These are phyloP conservation scores for Hystrix brachyura DNA, from an alignment of 2,113 vertebrate genomes.

Conservation along the genomic window DNA sequence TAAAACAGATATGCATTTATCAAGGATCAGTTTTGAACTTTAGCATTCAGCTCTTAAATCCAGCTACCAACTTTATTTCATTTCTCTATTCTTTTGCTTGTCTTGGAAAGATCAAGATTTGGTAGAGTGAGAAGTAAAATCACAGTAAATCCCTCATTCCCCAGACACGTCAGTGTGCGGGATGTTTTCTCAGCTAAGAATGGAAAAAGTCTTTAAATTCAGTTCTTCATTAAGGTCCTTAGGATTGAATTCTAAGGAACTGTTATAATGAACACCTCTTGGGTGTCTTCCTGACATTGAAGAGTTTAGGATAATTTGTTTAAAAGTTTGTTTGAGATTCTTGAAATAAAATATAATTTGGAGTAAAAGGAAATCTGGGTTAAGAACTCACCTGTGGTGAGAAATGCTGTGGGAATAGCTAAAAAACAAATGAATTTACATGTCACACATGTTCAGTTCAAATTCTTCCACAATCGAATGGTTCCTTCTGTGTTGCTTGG, in stretches of 20 bases:
- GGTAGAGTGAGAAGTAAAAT: slow-evolving; percentile 15
- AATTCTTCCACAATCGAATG: background rate
- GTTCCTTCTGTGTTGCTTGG: background rate
- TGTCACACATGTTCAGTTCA: background rate
- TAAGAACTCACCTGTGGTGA: background rate
- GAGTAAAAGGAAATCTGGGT: background rate
- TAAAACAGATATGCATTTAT: background rate
- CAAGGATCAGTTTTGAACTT: background rate
- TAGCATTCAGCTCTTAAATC: background rate
- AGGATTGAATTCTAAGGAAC: background rate
- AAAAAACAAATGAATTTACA: background rate
- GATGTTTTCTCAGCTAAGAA: slow-evolving; percentile 1
- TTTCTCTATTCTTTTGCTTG: background rate
- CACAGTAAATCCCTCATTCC: background rate
- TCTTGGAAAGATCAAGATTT: background rate
- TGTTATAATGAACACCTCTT: background rate
- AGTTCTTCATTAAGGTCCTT: slow-evolving; percentile 26
- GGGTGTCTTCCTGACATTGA: slow-evolving; percentile 13
- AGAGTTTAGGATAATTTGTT: slow-evolving; percentile 37
- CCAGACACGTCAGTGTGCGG: background rate
- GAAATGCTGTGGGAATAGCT: background rate
- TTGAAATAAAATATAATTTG: slow-evolving; percentile 60
- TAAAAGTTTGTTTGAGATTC: slow-evolving; percentile 51
- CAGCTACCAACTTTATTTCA: background rate
- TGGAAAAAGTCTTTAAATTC: slow-evolving; percentile 19